A percentile compares a stretch with the other conserved stretches of the same genome.
phyloP scores from a whole-genome alignment of 2,113 vertebrate species.

The Misgurnus anguillicaudatus region DNA sequence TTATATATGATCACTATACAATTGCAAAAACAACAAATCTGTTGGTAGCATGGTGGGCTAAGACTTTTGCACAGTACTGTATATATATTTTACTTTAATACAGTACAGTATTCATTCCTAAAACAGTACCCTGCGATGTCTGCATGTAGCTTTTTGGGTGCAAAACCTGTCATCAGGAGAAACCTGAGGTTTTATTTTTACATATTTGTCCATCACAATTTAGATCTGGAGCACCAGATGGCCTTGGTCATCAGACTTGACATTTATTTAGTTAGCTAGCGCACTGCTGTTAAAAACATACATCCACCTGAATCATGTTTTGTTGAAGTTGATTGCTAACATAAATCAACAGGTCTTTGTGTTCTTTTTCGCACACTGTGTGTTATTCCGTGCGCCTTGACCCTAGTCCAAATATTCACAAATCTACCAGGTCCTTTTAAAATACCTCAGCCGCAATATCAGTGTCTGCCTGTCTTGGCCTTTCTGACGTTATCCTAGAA shows the following conservation, averaged over 20 bases:
- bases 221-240: conserved; percentile 35
- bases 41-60: no score
- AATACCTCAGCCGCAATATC: conserved; percentile 48
- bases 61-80: no score
- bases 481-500: conserved; percentile 72
- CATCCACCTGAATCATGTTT: conserved; percentile 54
- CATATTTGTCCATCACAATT: neutral
- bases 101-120: neutral
- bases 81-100: neutral
- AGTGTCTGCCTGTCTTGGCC: conserved; percentile 48
- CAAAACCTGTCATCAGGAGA: neutral
- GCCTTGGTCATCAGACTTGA: conserved; percentile 5
- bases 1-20: no score
- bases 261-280: conserved; percentile 49
- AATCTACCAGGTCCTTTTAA: conserved; percentile 54
- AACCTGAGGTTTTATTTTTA: neutral
- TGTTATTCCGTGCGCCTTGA: conserved; percentile 49
- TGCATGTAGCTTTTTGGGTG: neutral
- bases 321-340: conserved; percentile 51
- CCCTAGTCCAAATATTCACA: conserved; percentile 61
- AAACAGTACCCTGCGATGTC: neutral
- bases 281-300: conserved; percentile 41
- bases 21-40: no score
- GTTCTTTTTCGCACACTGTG: conserved; percentile 66
- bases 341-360: conserved; percentile 60